Percentiles rank a stretch among this genome's conserved stretches.
Conservation (phyloP, 2,113 vertebrate genomes). For the Bathybates hornii region DNA sequence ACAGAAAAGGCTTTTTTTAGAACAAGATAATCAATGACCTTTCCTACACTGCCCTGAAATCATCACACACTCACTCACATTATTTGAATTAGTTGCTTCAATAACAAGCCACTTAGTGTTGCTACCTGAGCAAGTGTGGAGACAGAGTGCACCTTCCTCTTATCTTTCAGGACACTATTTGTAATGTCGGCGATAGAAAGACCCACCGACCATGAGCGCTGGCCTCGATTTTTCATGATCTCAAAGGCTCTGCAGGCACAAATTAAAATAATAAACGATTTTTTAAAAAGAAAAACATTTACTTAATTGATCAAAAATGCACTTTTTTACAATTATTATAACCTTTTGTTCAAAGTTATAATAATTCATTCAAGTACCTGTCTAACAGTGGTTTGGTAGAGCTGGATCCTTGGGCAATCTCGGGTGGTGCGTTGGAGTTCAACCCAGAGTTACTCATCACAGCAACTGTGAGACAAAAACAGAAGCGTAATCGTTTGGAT, state of each 20-base stretch:
- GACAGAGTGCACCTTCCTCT: slow-evolving; percentile 84
- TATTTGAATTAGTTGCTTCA: background rate
- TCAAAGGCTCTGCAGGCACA: slow-evolving; percentile 78
- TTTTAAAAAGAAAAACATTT: background rate
- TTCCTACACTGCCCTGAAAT: background rate
- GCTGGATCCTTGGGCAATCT: slow-evolving; percentile 53
- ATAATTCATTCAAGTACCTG: slow-evolving; percentile 67
- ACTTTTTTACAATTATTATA: background rate
- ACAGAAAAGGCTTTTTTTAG: background rate
- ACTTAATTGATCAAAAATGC: background rate
- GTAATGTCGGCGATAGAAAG: slow-evolving; percentile 89
- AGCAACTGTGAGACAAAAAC: slow-evolving; percentile 69
- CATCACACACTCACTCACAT: background rate
- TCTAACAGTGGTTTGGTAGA: slow-evolving; percentile 76
- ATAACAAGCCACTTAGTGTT: background rate
- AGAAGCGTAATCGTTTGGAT: background rate
- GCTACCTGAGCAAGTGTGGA: slow-evolving; percentile 87
- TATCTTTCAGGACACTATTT: slow-evolving; percentile 82
- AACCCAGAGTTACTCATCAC: slow-evolving; percentile 70
- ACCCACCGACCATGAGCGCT: slow-evolving; percentile 90
- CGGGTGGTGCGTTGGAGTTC: slow-evolving; percentile 25
- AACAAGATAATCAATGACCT: background rate
- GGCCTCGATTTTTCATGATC: slow-evolving; percentile 82
- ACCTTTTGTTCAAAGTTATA: background rate
- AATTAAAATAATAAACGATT: background rate